Evolutionary conservation across 2,113 vertebrate genomes (phyloP), one percentile per base, ranked within the genome.

Genomic region (Cololabis saira): DNA sequence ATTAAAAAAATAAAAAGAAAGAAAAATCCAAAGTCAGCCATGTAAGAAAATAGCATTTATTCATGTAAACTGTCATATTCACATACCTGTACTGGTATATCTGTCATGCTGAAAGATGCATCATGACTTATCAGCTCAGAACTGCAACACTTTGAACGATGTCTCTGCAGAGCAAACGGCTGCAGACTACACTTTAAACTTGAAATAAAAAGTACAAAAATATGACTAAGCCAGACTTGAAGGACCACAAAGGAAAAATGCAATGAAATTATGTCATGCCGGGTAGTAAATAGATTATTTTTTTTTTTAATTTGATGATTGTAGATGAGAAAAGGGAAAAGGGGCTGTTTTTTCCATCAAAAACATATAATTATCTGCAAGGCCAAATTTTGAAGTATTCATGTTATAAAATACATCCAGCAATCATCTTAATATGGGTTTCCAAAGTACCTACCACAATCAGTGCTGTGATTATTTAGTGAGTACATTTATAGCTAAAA

Each of bases 31-130:
- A 40, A 66, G 65, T 18, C 45, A 40, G 5, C 1, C 15, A 12
- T 80, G 27, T 75, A 80, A 62, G 27, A 90, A 90, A 87, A 87
- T 84, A 89, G 57, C 41, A 78, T 91, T 90, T 88, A 88, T 91
- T 88, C 74, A 74, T 59, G 52, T 40, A 61, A 83, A 77, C 45
- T 64, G 53, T 62, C 58, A 62, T 58, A 16, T 67, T 45, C 12
- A 50, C 3, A 16, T 52, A 22, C 49, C 16, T 56, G 16, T n/a
- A 47, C 17, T 4, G 12, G 22, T 41, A 7, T 33, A n/a, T n/a
- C n/a, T n/a, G n/a, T 73, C 54, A 59, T 62, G 61, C 44, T 54
- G 50, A 48, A 53, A 41, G 62, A 71, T 58, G 61, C n/a, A n/a
- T n/a, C 68, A 53, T 40, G 27, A 14, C 33, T 37, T 1, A 37